Percentiles rank a stretch among this genome's conserved stretches.
Evolutionary conservation across 2,113 vertebrate genomes (phyloP).

Genomic region (Rhea americana): DNA sequence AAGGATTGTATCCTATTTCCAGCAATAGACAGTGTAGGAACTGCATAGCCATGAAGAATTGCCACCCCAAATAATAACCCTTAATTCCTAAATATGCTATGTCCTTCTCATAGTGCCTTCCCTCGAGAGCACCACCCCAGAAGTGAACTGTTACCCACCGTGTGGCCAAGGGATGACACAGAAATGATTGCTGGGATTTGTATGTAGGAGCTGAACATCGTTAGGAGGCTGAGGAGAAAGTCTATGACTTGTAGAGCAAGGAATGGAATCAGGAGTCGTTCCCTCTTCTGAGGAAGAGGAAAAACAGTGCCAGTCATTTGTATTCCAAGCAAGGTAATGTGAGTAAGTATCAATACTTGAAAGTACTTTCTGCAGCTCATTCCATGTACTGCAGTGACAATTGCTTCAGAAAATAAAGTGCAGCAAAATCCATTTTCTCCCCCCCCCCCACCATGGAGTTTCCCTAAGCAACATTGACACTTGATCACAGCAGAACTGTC

Average conservation of each 20-base stretch:
- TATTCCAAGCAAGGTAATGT: background rate
- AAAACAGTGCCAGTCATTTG: background rate
- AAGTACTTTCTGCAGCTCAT: background rate
- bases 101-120: background rate
- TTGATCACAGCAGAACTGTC: background rate
- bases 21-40: background rate
- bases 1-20: background rate
- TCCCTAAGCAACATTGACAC: rapidly evolving
- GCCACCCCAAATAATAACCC: rapidly evolving
- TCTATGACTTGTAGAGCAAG: constrained; percentile 80
- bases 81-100: rapidly evolving
- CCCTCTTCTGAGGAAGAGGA: constrained; percentile 62
- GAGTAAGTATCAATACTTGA: background rate
- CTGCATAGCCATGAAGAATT: background rate
- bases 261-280: constrained; percentile 79
- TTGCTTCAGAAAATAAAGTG: background rate
- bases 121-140: background rate
- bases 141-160: constrained; percentile 51
- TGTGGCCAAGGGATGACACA: constrained; percentile 26
- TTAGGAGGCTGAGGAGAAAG: constrained; percentile 78
- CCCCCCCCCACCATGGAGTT: background rate
- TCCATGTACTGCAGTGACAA: too few relatives aligned
- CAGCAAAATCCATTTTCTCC: background rate
- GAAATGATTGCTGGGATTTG: constrained; percentile 70
- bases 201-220: constrained; percentile 75